Evolutionary conservation across 2,797 vertebrate species (phyloP), one percentile per base, ranked within the genome.

Genomic region (Fratercula arctica): DNA sequence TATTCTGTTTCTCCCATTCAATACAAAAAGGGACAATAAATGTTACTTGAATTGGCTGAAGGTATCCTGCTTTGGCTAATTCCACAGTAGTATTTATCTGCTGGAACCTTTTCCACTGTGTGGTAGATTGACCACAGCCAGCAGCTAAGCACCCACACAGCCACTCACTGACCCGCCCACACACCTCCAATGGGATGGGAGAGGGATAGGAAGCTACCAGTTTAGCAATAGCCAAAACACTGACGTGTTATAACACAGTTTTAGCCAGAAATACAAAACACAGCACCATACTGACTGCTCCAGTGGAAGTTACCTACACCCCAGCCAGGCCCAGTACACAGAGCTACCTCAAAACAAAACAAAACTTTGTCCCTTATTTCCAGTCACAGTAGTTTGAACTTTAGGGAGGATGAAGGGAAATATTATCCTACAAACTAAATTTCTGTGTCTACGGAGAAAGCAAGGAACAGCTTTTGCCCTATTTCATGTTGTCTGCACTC

Each of bases 151-250:
- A 68, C 24, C 18, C 43, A 78, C 26, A 67, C 8, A 70, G 23
- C 18, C 5, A 1, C 24, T 39, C 0, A 0, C 16, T 66, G 15
- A 45, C 4, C 53, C 8, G 13, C 8, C 16, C 9, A 7, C 8
- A 18, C 21, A 72, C 9, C 11, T 57, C 25, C 13, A 48, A 1
- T 6, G 29, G 26, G 59, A 64, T 8, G 3, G 46, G 10, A 76
- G 35, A 64, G 28, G 15, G 11, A 4, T 24, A 57, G 13, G 19
- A 84, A 41, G 12, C 10, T 12, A 21, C 14, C 8, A 43, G 6
- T 79, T 76, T 16, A 85, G 11, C 18, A 59, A 37, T 6, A 83
- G 7, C 9, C 39, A 48, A 54, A 88, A 33, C 11, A 29, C 5
- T 16, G 17, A 9, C 28, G 19, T 41, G 14, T 46, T 76, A 24